A percentile compares a stretch with the other conserved stretches of the same genome.
Evolutionary conservation across 2,888 invertebrate genomes (phyloP).

Genomic region (Drosophila meridionalis): DNA sequence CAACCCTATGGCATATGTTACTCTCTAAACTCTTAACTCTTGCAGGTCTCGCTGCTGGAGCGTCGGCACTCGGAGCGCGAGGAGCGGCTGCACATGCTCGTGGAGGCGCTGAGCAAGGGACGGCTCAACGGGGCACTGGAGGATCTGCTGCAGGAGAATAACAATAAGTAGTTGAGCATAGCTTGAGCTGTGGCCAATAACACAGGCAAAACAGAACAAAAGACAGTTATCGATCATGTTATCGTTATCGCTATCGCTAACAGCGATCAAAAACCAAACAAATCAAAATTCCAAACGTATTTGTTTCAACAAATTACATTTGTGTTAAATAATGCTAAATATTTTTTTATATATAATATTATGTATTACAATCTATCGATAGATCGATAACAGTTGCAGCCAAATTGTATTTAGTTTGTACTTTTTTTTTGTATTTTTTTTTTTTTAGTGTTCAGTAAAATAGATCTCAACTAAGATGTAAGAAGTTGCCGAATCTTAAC

Average conservation of each 20-base stretch:
- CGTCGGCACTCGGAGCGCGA: slow-evolving; percentile 85
- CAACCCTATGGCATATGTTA: background rate
- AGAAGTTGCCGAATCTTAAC: slow-evolving; percentile 1
- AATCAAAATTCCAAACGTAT: slow-evolving; percentile 28
- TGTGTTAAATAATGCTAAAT: slow-evolving; percentile 32
- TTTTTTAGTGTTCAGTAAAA: slow-evolving; percentile 5
- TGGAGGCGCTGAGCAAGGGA: slow-evolving; percentile 85
- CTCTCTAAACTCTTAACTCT: background rate
- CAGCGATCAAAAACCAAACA: slow-evolving; percentile 11
- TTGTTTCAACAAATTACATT: slow-evolving; percentile 22
- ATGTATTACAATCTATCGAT: slow-evolving; percentile 22
- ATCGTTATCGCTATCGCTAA: slow-evolving; percentile 5
- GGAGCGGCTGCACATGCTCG: slow-evolving; percentile 84
- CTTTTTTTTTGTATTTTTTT: background rate
- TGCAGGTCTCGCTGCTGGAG: slow-evolving; percentile 84
- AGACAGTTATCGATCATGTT: slow-evolving; percentile 13
- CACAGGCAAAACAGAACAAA: background rate
- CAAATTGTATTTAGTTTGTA: slow-evolving; percentile 30
- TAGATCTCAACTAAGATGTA: slow-evolving; percentile 8
- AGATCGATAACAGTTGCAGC: slow-evolving; percentile 32
- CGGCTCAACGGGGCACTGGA: slow-evolving; percentile 84
- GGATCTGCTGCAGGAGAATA: slow-evolving; percentile 82
- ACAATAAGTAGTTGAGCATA: slow-evolving; percentile 74
- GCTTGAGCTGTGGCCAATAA: background rate
- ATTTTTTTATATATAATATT: slow-evolving; percentile 22